Evolutionary conservation across 2,113 vertebrate species (phyloP).

Genomic region (Paramormyrops kingsleyae): DNA sequence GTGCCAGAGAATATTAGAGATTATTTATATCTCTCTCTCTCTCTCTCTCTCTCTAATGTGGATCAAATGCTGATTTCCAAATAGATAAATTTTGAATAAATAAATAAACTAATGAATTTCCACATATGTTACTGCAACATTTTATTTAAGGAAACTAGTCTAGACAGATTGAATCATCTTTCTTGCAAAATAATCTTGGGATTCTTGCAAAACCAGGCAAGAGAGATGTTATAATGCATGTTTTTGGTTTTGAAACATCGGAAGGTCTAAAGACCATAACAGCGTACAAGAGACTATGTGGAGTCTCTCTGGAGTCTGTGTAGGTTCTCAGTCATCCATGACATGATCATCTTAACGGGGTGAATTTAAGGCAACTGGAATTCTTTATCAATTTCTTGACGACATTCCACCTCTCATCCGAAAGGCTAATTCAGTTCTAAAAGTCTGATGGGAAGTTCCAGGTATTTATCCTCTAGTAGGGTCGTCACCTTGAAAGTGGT

Average conservation of each 20-base stretch:
- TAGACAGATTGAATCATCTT: neutral
- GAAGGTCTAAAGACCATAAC: neutral
- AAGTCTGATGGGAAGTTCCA: too few relatives aligned
- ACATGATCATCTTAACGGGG: neutral
- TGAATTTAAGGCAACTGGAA: neutral
- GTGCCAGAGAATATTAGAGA: neutral
- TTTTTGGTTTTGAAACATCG: neutral
- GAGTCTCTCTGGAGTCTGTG: neutral
- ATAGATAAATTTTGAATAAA: neutral
- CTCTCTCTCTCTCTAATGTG: neutral
- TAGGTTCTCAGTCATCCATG: neutral
- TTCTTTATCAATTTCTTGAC: too few relatives aligned
- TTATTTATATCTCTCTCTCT: neutral
- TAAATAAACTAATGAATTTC: neutral
- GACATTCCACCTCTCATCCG: too few relatives aligned
- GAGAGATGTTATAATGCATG: neutral
- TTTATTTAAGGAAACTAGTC: conserved; percentile 10
- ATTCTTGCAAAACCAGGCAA: neutral
- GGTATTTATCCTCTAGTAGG: too few relatives aligned
- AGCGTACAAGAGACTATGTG: neutral
- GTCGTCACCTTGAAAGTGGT: too few relatives aligned
- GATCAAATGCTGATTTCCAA: conserved; percentile 1
- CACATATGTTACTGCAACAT: neutral
- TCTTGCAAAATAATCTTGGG: neutral
- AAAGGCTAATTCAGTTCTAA: too few relatives aligned